A percentile compares a stretch with the other conserved stretches of the same genome.
Evolutionary conservation across 2,113 vertebrate species (phyloP).

Genomic region (Tapirus terrestris): DNA sequence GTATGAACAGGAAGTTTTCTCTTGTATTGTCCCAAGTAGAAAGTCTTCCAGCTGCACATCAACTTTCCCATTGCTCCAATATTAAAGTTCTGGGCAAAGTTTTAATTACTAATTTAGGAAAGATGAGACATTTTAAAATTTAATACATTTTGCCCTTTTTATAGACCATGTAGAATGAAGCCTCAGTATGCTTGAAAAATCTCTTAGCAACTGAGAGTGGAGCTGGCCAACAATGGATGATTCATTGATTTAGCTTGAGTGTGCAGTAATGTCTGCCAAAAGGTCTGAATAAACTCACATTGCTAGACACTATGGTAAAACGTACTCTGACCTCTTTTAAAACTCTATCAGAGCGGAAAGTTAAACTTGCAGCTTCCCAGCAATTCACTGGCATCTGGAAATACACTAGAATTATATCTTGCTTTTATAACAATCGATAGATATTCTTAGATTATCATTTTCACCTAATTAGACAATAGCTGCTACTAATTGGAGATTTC

Average conservation of each 20-base stretch:
- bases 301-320: constrained; percentile 90
- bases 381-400: constrained; percentile 83
- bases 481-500: constrained; percentile 59
- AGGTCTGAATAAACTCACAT: constrained; percentile 88
- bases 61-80: constrained; percentile 65
- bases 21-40: constrained; percentile 59
- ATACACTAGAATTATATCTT: constrained; percentile 77
- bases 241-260: constrained; percentile 87
- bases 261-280: constrained; percentile 87
- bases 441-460: constrained; percentile 71
- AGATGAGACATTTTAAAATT: constrained; percentile 84
- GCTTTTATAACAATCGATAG: constrained; percentile 66
- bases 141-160: constrained; percentile 82
- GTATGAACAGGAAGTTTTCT: constrained; percentile 44
- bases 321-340: constrained; percentile 88
- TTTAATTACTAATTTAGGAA: constrained; percentile 86
- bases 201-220: constrained; percentile 85
- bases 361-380: constrained; percentile 85
- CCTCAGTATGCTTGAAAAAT: constrained; percentile 85
- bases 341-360: constrained; percentile 87
- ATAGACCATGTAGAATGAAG: constrained; percentile 85
- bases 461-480: constrained; percentile 73
- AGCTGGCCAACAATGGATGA: constrained; percentile 88
- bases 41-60: constrained; percentile 70
- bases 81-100: constrained; percentile 70